Percentiles rank a stretch among this genome's conserved stretches.
phyloP scores from a whole-genome alignment of 2,888 invertebrate species.

The Marronus borbonicus region DNA sequence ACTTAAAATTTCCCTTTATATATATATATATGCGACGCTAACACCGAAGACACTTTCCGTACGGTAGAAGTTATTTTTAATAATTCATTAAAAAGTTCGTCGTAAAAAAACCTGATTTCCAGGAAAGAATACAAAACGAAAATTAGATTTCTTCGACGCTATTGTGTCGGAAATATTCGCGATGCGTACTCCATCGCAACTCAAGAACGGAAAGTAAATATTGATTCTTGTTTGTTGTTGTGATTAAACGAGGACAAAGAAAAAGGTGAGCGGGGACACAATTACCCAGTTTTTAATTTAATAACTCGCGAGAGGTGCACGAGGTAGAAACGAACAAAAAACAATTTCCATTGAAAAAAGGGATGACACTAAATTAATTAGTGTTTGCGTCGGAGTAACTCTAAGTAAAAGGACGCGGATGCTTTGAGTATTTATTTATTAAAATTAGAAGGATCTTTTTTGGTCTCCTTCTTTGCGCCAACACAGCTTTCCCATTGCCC shows the following conservation, averaged over 20 bases:
- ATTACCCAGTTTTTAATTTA: conserved; percentile 38
- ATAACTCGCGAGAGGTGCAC: conserved; percentile 10
- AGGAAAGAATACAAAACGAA: conserved; percentile 14
- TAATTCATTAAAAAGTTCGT: conserved; percentile 39
- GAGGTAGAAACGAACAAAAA: conserved; percentile 20
- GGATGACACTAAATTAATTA: conserved; percentile 33
- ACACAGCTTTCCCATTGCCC: not conserved
- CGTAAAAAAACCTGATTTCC: conserved; percentile 9
- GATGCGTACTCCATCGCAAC: not conserved
- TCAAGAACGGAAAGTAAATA: conserved; percentile 21
- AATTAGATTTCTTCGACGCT: conserved; percentile 5
- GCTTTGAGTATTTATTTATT: conserved; percentile 17
- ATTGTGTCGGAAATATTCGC: not conserved
- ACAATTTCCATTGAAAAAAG: conserved; percentile 22
- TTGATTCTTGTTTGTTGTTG: conserved; percentile 34
- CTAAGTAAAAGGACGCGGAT: not conserved
- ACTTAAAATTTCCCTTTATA: conserved; percentile 24
- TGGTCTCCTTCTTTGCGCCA: not conserved
- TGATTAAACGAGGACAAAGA: conserved; percentile 31
- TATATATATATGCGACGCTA: not conserved
- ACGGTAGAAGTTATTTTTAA: conserved; percentile 27
- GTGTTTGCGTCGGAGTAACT: not conserved
- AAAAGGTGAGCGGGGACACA: conserved; percentile 18
- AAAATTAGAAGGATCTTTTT: conserved; percentile 1
- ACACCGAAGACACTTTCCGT: not conserved